A percentile compares a stretch with the other conserved stretches of the same genome.
Evolutionary conservation across 2,113 vertebrate species (phyloP).

Genomic region (Otis tarda): DNA sequence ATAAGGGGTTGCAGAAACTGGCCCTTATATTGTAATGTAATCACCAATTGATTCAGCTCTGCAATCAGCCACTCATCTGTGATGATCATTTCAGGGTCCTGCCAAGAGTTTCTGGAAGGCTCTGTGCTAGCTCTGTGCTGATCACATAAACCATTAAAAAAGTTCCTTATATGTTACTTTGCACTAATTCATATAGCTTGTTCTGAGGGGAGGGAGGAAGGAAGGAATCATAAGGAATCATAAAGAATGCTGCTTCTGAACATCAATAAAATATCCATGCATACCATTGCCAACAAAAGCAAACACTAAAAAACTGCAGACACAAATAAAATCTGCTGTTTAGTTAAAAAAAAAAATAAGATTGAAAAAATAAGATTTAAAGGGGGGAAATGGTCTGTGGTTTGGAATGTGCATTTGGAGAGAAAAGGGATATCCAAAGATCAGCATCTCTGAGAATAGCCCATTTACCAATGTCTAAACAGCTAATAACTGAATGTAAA

Average conservation of each 20-base stretch:
- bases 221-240: background rate
- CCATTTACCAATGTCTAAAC: constrained; percentile 38
- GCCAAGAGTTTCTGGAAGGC: constrained; percentile 52
- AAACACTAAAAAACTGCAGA: background rate
- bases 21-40: constrained; percentile 62
- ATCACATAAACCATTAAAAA: constrained; percentile 14
- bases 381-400: background rate
- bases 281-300: background rate
- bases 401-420: background rate
- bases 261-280: background rate
- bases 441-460: background rate
- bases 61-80: constrained; percentile 49
- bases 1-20: constrained; percentile 20
- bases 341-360: background rate
- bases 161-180: background rate
- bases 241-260: background rate
- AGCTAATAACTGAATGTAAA: constrained; percentile 36
- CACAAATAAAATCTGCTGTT: background rate
- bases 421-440: constrained; percentile 5
- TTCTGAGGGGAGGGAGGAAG: background rate
- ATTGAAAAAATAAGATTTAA: background rate
- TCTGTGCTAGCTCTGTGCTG: background rate
- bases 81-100: constrained; percentile 46
- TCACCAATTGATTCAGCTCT: constrained; percentile 63
- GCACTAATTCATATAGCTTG: background rate